Evolutionary conservation across 2,888 invertebrate genomes (phyloP), one percentile per base, ranked within the genome.

Genomic region (Stegophylla sp.): DNA sequence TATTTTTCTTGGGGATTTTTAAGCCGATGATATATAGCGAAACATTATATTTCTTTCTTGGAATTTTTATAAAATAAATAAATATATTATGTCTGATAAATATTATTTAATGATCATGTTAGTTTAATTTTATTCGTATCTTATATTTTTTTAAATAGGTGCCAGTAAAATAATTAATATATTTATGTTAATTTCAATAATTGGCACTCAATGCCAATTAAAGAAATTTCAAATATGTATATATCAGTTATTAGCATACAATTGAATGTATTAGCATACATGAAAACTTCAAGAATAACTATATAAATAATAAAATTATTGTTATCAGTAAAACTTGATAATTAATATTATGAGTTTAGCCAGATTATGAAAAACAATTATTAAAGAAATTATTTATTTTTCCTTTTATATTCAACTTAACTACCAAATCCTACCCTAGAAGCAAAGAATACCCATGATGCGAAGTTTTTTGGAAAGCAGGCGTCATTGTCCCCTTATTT

Each of bases 201-300:
- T 61, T 61, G 61, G 61, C 28, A 48, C 67, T 26, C 48, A n/a
- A 48, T 67, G 48, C 48, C 48, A 48, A 67, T 67, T 48, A 67
- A 26, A 10, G 23, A 26, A 48, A 67, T 2, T 28, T 26, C 26
- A 26, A 48, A 28, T 67, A 28, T 67, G n/a, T 67, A 26, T 0
- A 67, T 48, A 67, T 67, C 17, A 66, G 66, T 66, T 66, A 66
- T 66, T 66, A 45, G 45, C 45, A 66, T 45, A 26, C n/a, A n/a
- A n/a, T n/a, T n/a, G n/a, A n/a, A n/a, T n/a, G n/a, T n/a, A n/a
- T n/a, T n/a, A n/a, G n/a, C n/a, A n/a, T n/a, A n/a, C n/a, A n/a
- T n/a, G n/a, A n/a, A n/a, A n/a, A n/a, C n/a, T n/a, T n/a, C n/a
- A n/a, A n/a, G n/a, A n/a, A n/a, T n/a, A n/a, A n/a, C n/a, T n/a